Percentiles rank a stretch among this genome's conserved stretches.
phyloP scores from a whole-genome alignment of 2,797 vertebrate genomes.

The Silurus aristotelis region DNA sequence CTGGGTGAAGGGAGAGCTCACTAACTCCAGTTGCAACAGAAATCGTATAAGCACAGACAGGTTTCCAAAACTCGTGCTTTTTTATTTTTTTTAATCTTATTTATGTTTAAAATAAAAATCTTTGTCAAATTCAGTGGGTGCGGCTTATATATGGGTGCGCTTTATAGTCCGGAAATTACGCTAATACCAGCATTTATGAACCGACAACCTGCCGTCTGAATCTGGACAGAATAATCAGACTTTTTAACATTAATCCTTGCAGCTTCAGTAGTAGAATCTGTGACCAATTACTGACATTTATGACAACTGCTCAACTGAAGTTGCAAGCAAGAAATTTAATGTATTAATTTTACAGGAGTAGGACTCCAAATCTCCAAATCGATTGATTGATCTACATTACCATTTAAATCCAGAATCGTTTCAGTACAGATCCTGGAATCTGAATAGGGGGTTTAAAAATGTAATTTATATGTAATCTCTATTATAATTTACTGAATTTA shows the following conservation, averaged over 20 bases:
- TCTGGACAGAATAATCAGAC: background rate
- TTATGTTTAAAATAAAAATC: too few species aligned
- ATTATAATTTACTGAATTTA: background rate
- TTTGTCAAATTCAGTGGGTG: too few species aligned
- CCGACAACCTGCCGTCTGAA: background rate
- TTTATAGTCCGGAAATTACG: too few species aligned
- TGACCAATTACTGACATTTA: too few species aligned
- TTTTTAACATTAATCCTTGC: background rate
- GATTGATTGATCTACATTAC: background rate
- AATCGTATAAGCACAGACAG: too few species aligned
- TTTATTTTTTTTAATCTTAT: too few species aligned
- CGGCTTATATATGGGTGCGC: too few species aligned
- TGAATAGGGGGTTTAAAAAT: background rate
- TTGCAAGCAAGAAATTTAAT: background rate
- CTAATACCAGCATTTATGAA: background rate
- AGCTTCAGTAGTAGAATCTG: background rate
- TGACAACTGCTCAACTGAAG: too few species aligned
- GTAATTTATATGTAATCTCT: background rate
- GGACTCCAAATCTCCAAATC: background rate
- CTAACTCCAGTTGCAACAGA: too few species aligned
- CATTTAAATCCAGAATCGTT: background rate
- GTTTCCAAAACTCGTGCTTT: too few species aligned
- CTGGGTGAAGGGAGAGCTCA: too few species aligned
- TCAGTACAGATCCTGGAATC: background rate
- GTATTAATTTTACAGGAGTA: background rate